phyloP scores from a whole-genome alignment of 2,797 vertebrate species.

The Trachurus trachurus region DNA sequence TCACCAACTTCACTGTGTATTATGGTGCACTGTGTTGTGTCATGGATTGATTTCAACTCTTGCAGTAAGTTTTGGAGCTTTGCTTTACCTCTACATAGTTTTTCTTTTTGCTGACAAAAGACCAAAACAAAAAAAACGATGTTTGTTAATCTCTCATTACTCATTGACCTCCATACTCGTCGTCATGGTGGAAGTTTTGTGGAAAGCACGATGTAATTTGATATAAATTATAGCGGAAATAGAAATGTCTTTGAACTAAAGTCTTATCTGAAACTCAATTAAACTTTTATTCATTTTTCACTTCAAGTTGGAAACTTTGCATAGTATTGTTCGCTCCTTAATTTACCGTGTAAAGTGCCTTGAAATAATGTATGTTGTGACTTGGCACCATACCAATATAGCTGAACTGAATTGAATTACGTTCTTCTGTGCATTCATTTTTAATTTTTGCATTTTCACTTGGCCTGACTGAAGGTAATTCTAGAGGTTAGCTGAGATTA shows the following conservation, averaged over 20 bases:
- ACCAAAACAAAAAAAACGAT: neutral
- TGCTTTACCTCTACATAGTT: neutral
- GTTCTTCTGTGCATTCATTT: too few species aligned
- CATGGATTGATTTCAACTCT: constrained; percentile 24
- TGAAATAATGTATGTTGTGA: too few species aligned
- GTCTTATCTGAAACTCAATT: neutral
- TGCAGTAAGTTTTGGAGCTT: neutral
- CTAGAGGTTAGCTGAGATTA: neutral
- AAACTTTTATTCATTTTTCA: too few species aligned
- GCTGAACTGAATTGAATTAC: too few species aligned
- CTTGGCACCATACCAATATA: too few species aligned
- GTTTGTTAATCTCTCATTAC: neutral
- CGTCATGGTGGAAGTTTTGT: neutral
- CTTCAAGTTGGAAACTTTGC: too few species aligned
- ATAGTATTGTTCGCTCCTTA: too few species aligned
- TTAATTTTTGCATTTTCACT: neutral
- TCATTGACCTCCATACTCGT: neutral
- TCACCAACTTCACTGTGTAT: constrained; percentile 23
- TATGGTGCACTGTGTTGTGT: constrained; percentile 10
- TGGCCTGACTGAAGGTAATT: neutral
- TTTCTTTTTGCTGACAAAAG: neutral
- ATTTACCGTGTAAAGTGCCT: too few species aligned
- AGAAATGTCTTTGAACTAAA: neutral
- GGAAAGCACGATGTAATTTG: too few species aligned
- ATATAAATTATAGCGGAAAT: too few species aligned